A percentile compares a stretch with the other conserved stretches of the same genome.
Evolutionary conservation across 1,140 invertebrate species (phyloP).

Genomic region (Mya arenaria): DNA sequence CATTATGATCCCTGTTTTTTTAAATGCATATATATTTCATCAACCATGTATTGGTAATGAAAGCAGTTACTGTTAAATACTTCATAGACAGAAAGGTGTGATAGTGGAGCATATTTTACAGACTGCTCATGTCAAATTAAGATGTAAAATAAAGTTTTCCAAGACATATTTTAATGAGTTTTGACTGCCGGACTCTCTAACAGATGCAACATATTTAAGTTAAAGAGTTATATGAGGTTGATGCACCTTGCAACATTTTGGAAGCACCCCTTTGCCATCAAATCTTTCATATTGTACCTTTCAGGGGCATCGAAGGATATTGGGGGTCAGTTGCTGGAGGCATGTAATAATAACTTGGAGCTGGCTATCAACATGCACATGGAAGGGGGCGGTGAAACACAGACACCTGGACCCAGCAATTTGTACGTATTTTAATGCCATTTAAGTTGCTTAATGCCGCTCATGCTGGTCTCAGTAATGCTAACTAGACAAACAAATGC

Average conservation of each 20-base stretch:
- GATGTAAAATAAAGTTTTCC: background rate
- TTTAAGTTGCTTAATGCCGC: no score
- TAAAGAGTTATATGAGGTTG: background rate
- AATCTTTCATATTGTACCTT: background rate
- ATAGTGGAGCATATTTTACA: no score
- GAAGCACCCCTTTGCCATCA: background rate
- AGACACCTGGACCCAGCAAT: background rate
- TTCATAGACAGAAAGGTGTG: no score
- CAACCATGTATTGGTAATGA: no score
- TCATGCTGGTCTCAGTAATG: no score
- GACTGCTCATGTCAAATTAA: no score
- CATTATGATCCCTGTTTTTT: no score
- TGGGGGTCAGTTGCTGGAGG: conserved; percentile 80
- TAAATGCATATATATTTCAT: no score
- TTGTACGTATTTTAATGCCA: no score
- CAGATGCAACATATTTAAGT: background rate
- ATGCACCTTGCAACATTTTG: background rate
- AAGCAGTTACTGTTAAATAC: no score
- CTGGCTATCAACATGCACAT: conserved; percentile 85
- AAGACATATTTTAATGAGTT: background rate
- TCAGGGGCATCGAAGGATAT: conserved; percentile 73
- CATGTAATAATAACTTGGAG: conserved; percentile 83
- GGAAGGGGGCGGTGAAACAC: conserved; percentile 71
- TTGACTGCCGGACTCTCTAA: background rate
- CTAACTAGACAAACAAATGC: no score